phyloP scores from a whole-genome alignment of 2,888 invertebrate species.

The Tuberolachnus salignus region DNA sequence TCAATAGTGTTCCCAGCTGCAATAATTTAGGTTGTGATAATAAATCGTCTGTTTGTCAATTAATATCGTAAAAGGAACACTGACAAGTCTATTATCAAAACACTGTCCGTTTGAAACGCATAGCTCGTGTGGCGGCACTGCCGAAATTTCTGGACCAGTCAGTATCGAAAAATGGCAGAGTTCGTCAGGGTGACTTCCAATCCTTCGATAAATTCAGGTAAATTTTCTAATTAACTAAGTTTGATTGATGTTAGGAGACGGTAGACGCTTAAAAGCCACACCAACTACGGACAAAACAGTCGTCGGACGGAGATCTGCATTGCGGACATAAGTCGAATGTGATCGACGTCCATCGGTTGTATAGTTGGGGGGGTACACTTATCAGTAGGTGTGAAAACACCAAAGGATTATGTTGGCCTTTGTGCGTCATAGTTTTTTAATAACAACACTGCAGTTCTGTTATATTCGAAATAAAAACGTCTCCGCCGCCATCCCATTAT shows the following conservation, averaged over 20 bases:
- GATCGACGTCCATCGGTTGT: background rate
- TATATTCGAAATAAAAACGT: too few species aligned
- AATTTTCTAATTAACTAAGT: constrained; percentile 5
- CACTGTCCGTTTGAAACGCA: constrained; percentile 10
- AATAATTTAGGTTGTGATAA: background rate
- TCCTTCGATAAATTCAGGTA: constrained; percentile 52
- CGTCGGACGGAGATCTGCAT: background rate
- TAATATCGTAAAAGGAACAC: constrained; percentile 14
- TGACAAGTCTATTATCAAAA: constrained; percentile 22
- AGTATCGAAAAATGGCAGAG: constrained; percentile 56
- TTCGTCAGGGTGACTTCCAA: constrained; percentile 52
- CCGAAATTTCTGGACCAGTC: constrained; percentile 40
- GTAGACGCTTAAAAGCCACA: too few species aligned
- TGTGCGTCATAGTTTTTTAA: background rate
- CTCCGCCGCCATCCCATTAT: too few species aligned
- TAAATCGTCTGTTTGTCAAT: background rate
- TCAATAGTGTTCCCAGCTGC: too few species aligned
- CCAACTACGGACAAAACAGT: background rate
- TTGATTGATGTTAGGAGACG: background rate
- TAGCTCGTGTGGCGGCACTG: constrained; percentile 44
- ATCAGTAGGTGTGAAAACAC: constrained; percentile 17
- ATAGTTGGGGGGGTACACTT: constrained; percentile 1
- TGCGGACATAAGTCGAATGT: background rate
- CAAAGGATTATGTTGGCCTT: background rate
- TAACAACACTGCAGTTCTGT: too few species aligned